Conservation (phyloP, 1,140 invertebrate species). For the Adelges cooleyi region DNA sequence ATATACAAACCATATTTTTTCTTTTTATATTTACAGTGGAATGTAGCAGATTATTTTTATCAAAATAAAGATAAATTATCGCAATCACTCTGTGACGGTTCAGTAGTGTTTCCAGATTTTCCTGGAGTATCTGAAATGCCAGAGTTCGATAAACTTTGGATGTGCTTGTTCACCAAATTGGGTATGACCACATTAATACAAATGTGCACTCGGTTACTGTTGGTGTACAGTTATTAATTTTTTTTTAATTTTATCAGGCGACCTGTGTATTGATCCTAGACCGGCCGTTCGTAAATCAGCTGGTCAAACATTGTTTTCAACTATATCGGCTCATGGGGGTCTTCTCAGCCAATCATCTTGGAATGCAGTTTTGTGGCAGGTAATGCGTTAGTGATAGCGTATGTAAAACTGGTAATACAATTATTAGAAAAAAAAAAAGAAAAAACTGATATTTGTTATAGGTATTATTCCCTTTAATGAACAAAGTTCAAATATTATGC, state of each 20-base stretch:
- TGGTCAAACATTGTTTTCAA: constrained; percentile 95
- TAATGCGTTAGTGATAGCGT: constrained; percentile 29
- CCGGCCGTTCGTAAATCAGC: constrained; percentile 96
- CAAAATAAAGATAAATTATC: constrained; percentile 81
- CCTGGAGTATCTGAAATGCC: constrained; percentile 67
- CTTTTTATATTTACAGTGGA: constrained; percentile 65
- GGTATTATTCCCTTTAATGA: constrained; percentile 90
- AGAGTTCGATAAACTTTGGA: constrained; percentile 87
- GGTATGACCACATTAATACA: constrained; percentile 40
- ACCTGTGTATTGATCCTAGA: constrained; percentile 86
- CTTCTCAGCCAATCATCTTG: constrained; percentile 77
- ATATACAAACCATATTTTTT: not conserved
- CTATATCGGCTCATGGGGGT: constrained; percentile 86
- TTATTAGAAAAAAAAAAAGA: too few relatives aligned
- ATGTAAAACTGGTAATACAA: not conserved
- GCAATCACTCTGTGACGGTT: constrained; percentile 52
- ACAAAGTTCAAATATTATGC: constrained; percentile 80
- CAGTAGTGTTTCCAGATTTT: constrained; percentile 65
- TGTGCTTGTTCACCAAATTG: constrained; percentile 82
- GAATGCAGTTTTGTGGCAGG: constrained; percentile 76
- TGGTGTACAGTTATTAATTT: too few relatives aligned
- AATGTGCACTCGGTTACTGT: too few relatives aligned
- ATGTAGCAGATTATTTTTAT: constrained; percentile 92
- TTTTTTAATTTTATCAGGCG: constrained; percentile 43
- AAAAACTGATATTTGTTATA: constrained; percentile 34